phyloP scores from a whole-genome alignment of 2,113 vertebrate genomes.

The Elanus axillaris region DNA sequence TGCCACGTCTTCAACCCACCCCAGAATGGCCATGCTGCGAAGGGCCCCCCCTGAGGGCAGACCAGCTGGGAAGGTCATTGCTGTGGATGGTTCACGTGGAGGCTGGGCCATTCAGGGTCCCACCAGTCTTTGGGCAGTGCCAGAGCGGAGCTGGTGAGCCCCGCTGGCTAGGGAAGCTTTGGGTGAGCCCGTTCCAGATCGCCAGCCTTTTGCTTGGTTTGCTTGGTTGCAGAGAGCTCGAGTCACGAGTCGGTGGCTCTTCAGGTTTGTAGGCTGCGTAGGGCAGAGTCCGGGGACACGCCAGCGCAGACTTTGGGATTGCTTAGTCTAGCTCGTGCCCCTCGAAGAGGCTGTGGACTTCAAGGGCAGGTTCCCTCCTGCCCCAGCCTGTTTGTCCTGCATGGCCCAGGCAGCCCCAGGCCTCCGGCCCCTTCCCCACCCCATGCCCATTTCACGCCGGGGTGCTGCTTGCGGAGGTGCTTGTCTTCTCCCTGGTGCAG shows the following conservation, averaged over 20 bases:
- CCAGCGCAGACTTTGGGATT: not conserved
- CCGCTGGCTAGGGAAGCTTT: constrained; percentile 1
- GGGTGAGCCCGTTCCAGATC: not conserved
- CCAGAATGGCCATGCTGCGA: constrained; percentile 46
- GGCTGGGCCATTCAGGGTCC: constrained; percentile 1
- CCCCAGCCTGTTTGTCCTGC: not conserved
- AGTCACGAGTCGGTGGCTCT: not conserved
- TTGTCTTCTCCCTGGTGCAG: not conserved
- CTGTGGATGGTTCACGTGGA: constrained; percentile 47
- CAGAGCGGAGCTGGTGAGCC: not conserved
- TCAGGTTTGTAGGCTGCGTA: not conserved
- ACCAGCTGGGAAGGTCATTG: constrained; percentile 42
- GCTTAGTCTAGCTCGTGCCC: not conserved
- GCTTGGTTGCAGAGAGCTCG: constrained; percentile 51
- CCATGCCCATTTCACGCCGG: not conserved
- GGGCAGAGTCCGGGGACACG: not conserved
- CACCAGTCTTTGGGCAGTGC: constrained; percentile 8
- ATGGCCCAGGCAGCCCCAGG: not conserved
- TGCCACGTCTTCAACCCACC: constrained; percentile 54
- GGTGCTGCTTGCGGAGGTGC: not conserved
- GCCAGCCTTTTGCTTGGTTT: constrained; percentile 30
- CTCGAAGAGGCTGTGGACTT: not conserved
- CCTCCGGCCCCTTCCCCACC: not conserved
- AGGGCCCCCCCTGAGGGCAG: constrained; percentile 26
- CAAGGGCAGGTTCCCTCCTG: not conserved